Percentiles rank a stretch among this genome's conserved stretches.
Conservation (phyloP, 2,888 invertebrate genomes). For the Holacanthella duospinosa region DNA sequence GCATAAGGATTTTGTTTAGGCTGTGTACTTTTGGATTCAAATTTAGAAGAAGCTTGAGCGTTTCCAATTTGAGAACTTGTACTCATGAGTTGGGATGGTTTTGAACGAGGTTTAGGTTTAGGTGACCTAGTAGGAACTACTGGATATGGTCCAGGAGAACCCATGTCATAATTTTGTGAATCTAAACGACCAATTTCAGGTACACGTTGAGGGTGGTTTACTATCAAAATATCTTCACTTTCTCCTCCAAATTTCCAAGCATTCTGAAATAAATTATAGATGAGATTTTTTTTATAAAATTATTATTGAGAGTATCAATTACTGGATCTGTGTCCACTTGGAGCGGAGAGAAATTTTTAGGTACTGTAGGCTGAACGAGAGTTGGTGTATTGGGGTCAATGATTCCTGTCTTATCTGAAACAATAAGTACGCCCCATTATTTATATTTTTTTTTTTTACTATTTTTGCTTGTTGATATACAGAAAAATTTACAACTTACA, state of each 20-base stretch:
- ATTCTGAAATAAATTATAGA: constrained; percentile 22
- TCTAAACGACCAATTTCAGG: neutral
- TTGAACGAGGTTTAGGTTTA: neutral
- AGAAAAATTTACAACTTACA: too few species aligned
- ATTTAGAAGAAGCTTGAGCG: neutral
- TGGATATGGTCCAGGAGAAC: neutral
- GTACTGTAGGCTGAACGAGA: too few species aligned
- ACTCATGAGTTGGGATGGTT: too few species aligned
- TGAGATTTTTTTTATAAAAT: neutral
- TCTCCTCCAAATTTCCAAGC: constrained; percentile 30
- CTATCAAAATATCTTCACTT: constrained; percentile 30
- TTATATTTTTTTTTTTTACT: too few species aligned
- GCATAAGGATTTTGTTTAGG: neutral
- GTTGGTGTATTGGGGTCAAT: too few species aligned
- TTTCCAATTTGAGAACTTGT: neutral
- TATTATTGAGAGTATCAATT: constrained; percentile 2
- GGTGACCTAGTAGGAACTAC: neutral
- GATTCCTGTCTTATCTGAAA: too few species aligned
- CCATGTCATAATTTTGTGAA: neutral
- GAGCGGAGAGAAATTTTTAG: constrained; percentile 10
- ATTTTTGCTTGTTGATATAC: neutral
- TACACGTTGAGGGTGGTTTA: neutral
- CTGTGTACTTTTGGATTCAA: too few species aligned
- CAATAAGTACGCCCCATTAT: too few species aligned
- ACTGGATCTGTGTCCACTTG: constrained; percentile 27